phyloP scores from a whole-genome alignment of 35 echinoderm and acorn worm genomes.

The Acanthaster planci region DNA sequence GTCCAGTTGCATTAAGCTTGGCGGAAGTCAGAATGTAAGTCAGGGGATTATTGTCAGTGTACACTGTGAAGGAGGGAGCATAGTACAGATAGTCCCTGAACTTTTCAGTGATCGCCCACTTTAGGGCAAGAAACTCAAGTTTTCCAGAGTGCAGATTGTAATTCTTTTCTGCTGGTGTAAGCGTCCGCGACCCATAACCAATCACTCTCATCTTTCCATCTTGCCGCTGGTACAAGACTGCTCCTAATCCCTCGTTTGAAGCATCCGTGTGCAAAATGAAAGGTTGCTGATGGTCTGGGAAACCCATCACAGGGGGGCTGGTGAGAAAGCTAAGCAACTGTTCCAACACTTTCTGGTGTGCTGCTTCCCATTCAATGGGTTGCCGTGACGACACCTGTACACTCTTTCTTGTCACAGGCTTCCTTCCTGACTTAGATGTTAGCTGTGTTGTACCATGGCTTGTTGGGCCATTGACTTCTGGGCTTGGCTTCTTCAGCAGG shows the following conservation, averaged over 20 bases:
- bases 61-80: conserved; percentile 38
- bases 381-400: conserved; percentile 13
- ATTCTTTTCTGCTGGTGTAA: background rate
- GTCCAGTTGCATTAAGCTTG: conserved; percentile 11
- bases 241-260: conserved; percentile 36
- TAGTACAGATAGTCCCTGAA: conserved; percentile 69
- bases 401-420: no score
- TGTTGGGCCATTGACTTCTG: no score
- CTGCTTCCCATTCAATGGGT: conserved; percentile 35
- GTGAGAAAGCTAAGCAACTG: conserved; percentile 16
- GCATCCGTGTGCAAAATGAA: conserved; percentile 47
- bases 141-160: conserved; percentile 33
- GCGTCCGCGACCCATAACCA: background rate
- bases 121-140: no score
- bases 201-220: conserved; percentile 3
- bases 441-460: no score
- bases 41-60: no score
- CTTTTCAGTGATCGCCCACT: conserved; percentile 65
- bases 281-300: conserved; percentile 17
- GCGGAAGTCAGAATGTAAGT: conserved; percentile 44
- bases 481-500: no score
- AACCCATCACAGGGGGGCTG: conserved; percentile 53
- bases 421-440: no score
- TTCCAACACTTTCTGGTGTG: background rate
- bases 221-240: conserved; percentile 30